Conservation (phyloP, 2,888 invertebrate genomes). For the Tenthredo notha region DNA sequence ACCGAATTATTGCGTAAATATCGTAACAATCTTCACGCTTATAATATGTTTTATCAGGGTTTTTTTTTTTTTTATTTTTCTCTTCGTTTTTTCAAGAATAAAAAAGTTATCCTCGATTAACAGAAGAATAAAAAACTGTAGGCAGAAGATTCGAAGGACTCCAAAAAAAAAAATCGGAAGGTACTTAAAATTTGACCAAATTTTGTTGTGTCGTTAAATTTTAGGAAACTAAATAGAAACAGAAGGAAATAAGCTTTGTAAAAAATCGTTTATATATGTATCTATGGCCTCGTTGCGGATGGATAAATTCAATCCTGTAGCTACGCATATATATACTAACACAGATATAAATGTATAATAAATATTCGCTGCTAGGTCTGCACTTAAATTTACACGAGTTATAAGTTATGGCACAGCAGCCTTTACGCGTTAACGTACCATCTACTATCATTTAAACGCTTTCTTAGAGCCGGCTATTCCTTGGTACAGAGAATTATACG, state of each 20-base stretch:
- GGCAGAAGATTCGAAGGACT: no score
- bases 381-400: conserved; percentile 33
- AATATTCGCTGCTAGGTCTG: conserved; percentile 35
- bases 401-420: conserved; percentile 38
- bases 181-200: no score
- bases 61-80: no score
- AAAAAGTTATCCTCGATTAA: no score
- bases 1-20: conserved; percentile 26
- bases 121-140: no score
- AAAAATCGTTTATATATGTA: neutral
- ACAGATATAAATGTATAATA: neutral
- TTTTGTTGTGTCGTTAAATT: neutral
- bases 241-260: no score
- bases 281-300: conserved; percentile 31
- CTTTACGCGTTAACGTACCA: conserved; percentile 27
- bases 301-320: neutral
- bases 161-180: no score
- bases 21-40: neutral
- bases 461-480: conserved; percentile 33
- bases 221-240: neutral
- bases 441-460: conserved; percentile 39
- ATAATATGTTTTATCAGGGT: no score
- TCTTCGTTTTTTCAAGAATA: no score
- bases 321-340: neutral
- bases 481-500: neutral